phyloP scores from a whole-genome alignment of 2,797 vertebrate species.

The Crax fasciolata region DNA sequence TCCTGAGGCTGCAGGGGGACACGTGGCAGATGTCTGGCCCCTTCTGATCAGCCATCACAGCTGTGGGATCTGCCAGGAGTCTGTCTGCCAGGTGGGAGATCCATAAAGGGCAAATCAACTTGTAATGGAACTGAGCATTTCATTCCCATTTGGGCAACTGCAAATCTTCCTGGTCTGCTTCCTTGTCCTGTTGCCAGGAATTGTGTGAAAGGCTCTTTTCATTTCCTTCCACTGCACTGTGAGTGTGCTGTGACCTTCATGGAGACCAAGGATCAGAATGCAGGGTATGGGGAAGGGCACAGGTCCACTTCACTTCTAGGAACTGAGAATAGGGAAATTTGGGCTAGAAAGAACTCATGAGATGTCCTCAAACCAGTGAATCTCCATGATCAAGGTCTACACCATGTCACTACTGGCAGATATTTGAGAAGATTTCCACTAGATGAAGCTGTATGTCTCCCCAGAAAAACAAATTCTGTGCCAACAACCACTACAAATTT shows the following conservation, averaged over 20 bases:
- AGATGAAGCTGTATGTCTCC: not conserved
- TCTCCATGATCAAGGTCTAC: not conserved
- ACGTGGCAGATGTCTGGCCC: not conserved
- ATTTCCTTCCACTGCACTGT: rapidly evolving
- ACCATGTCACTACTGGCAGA: not conserved
- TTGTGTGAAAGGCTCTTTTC: not conserved
- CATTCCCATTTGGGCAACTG: not conserved
- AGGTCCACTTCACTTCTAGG: not conserved
- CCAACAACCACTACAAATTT: not conserved
- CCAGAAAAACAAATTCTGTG: not conserved
- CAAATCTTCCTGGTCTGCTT: not conserved
- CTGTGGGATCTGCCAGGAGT: not conserved
- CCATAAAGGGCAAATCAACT: not conserved
- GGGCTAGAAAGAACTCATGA: not conserved
- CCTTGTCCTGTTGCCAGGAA: not conserved
- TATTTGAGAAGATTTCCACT: not conserved
- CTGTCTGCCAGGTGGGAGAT: not conserved
- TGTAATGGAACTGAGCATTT: not conserved
- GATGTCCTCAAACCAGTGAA: not conserved
- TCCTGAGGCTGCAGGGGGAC: not conserved
- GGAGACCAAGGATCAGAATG: rapidly evolving
- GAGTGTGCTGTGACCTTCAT: not conserved
- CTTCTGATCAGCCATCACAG: not conserved
- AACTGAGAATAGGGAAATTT: not conserved
- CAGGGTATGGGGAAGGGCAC: not conserved